These are phyloP conservation scores for Karalla daura DNA, from an alignment of 2,797 vertebrate species.

Conservation along the genomic window DNA sequence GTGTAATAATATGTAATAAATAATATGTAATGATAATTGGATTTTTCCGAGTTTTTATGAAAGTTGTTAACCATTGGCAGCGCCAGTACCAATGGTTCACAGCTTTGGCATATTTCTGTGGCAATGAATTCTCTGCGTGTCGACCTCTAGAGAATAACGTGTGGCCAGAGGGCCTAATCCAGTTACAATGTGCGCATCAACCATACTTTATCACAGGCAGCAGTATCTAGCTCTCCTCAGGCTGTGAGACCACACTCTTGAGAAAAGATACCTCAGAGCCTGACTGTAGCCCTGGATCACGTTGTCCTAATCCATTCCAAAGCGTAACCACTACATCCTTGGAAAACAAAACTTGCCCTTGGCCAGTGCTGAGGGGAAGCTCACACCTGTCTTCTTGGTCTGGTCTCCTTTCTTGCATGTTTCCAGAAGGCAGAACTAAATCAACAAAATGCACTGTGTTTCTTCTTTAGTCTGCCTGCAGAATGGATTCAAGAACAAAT, in stretches of 20 bases:
- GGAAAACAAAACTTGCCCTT: slow-evolving; percentile 76
- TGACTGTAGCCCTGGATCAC: slow-evolving; percentile 66
- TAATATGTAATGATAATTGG: too few relatives aligned
- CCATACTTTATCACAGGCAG: slow-evolving; percentile 68
- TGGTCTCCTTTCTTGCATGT: slow-evolving; percentile 41
- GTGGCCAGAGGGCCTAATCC: slow-evolving; percentile 74
- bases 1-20: too few relatives aligned
- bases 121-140: slow-evolving; percentile 49
- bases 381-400: slow-evolving; percentile 65
- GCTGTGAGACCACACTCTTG: slow-evolving; percentile 72
- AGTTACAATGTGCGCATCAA: slow-evolving; percentile 69
- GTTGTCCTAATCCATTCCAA: slow-evolving; percentile 76
- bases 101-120: slow-evolving; percentile 43
- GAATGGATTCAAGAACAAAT: slow-evolving; percentile 1
- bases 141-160: slow-evolving; percentile 66
- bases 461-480: slow-evolving; percentile 17
- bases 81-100: slow-evolving; percentile 21
- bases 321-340: slow-evolving; percentile 67
- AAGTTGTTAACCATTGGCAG: slow-evolving; percentile 45
- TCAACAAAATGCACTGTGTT: slow-evolving; percentile 33
- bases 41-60: slow-evolving; percentile 53
- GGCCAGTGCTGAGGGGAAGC: slow-evolving; percentile 64
- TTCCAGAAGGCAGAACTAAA: slow-evolving; percentile 40
- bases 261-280: slow-evolving; percentile 70
- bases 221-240: slow-evolving; percentile 75